Evolutionary conservation across 2,113 vertebrate genomes (phyloP), one percentile per base, ranked within the genome.

Genomic region (Petrocephalus zakoni): DNA sequence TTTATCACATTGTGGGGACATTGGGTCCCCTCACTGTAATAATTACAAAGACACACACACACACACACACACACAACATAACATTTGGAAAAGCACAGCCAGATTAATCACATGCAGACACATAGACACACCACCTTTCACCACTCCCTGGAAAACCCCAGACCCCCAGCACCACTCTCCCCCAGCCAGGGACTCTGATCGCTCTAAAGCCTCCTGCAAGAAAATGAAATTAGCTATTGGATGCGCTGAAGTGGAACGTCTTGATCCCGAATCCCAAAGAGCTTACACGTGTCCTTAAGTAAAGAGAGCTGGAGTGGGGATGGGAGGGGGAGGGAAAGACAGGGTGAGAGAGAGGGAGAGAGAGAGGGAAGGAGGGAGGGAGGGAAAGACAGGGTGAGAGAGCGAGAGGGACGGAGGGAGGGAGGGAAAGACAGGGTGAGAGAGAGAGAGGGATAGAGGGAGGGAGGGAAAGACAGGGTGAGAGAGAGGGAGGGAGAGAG

Each of bases 251-350:
- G 87, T 72, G 87, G 87, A 87, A 88, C 75, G 34, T 29, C 53
- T 83, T 56, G 51, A 88, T 82, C 75, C 19, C 21, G 52, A 78
- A 75, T 56, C 75, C 52, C 52, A 11, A 34, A n/a, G 72, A 46
- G 51, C 75, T 88, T 83, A 88, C 87, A 82, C n/a, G 13, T 88
- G 87, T 88, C 75, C 47, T 78, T 78, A 78, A 88, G 34, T 88
- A 88, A 88, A 88, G 51, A 78, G 87, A 81, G 17, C n/a, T 78
- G 86, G 52, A 81, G 75, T 17, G 55, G 56, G 47, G 56, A 17
- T 61, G 42, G 29, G 46, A 7, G 10, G 53, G 37, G n/a, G 55
- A 21, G 34, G 15, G 2, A 34, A 17, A 37, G 72, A 55, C 15
- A 6, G 61, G 19, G 68, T 19, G 19, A n/a, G 51, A 7, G 86